phyloP scores from a whole-genome alignment of 64 coral and sea anemone species.

The Montipora foliosa region DNA sequence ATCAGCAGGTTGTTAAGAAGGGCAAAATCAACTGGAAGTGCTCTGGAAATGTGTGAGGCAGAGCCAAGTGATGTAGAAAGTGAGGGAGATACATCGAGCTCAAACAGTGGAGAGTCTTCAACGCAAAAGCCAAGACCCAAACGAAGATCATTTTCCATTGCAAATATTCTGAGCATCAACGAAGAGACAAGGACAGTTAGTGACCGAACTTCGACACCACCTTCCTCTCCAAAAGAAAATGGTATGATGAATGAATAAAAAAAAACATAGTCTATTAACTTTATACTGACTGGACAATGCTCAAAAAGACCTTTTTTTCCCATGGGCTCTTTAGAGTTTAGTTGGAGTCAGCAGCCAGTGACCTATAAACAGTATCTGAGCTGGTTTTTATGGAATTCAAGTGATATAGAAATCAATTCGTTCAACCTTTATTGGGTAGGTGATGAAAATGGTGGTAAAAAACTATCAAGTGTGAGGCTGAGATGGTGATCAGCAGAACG shows the following conservation, averaged over 20 bases:
- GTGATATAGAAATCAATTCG: no score
- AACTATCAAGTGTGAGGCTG: no score
- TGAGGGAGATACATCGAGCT: slow-evolving; percentile 41
- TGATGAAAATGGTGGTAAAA: no score
- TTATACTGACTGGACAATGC: no score
- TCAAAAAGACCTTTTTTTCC: no score
- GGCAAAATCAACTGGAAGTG: slow-evolving; percentile 49
- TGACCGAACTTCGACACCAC: neutral
- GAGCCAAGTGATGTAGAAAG: slow-evolving; percentile 38
- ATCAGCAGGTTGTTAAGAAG: slow-evolving; percentile 79
- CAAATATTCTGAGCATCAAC: slow-evolving; percentile 44
- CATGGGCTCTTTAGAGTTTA: no score
- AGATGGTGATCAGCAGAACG: no score
- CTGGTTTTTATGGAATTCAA: no score
- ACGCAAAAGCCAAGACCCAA: slow-evolving; percentile 17
- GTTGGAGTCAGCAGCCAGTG: no score
- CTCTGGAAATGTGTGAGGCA: slow-evolving; percentile 35
- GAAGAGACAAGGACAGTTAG: slow-evolving; percentile 43
- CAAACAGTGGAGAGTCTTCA: slow-evolving; percentile 9
- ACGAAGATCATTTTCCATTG: slow-evolving; percentile 43
- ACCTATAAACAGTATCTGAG: no score
- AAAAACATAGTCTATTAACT: neutral
- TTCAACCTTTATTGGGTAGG: no score
- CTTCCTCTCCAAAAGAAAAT: neutral
- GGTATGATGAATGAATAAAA: neutral